Evolutionary conservation across 2,797 vertebrate species (phyloP).

Genomic region (Synanceia verrucosa): DNA sequence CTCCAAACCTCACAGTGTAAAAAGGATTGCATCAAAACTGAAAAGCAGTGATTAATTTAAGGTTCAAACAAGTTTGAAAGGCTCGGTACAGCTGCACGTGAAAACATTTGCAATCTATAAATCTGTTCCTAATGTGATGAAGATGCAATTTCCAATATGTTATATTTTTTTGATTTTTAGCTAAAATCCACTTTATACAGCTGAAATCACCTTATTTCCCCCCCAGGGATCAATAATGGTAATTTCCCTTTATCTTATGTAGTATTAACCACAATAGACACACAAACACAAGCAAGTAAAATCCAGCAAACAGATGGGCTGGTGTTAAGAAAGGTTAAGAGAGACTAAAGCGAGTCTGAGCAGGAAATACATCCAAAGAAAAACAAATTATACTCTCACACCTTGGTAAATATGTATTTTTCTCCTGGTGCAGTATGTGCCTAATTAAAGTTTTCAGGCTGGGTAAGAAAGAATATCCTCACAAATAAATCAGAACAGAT

Average conservation of each 20-base stretch:
- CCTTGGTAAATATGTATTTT: neutral
- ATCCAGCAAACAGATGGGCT: slow-evolving; percentile 28
- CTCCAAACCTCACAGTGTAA: neutral
- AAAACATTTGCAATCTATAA: slow-evolving; percentile 20
- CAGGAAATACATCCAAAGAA: slow-evolving; percentile 37
- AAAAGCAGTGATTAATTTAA: slow-evolving; percentile 5
- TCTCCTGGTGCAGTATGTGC: slow-evolving; percentile 4
- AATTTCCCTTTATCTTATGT: slow-evolving; percentile 49
- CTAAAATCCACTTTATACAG: slow-evolving; percentile 31
- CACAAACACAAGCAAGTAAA: slow-evolving; percentile 1
- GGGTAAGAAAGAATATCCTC: slow-evolving; percentile 10
- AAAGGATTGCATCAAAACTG: slow-evolving; percentile 1
- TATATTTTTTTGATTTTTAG: slow-evolving; percentile 51
- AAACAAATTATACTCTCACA: slow-evolving; percentile 43
- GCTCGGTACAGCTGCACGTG: neutral
- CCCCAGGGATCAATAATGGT: slow-evolving; percentile 60
- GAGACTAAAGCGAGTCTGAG: slow-evolving; percentile 12
- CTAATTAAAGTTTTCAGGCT: slow-evolving; percentile 40
- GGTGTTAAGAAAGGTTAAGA: slow-evolving; percentile 34
- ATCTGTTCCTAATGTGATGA: slow-evolving; percentile 23
- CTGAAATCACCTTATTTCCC: slow-evolving; percentile 27
- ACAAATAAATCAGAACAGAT: slow-evolving; percentile 27
- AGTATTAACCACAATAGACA: slow-evolving; percentile 20
- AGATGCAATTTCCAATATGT: slow-evolving; percentile 18
- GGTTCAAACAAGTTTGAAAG: slow-evolving; percentile 32